Conservation (phyloP, 2,888 invertebrate species). For the Himalopsyche tibetana region DNA sequence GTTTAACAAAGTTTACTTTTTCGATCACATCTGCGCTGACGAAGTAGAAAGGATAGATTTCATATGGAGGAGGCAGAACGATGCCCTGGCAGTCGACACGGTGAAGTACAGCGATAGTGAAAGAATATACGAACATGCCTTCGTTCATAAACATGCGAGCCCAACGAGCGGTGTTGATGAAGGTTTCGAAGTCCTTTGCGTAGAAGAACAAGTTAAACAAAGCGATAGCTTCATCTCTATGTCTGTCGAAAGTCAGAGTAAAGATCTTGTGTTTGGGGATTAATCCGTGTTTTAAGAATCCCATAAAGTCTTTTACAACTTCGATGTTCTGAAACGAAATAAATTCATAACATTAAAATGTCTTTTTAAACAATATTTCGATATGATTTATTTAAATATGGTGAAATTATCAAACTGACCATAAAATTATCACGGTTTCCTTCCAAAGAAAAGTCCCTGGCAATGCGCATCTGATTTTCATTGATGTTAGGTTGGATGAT, state of each 20-base stretch:
- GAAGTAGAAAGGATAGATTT: conserved; percentile 81
- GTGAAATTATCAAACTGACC: not conserved
- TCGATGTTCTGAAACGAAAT: conserved; percentile 69
- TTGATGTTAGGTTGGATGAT: conserved; percentile 79
- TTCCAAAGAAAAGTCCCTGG: conserved; percentile 75
- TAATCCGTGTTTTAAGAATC: conserved; percentile 72
- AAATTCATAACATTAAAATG: not conserved
- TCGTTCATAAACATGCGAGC: conserved; percentile 79
- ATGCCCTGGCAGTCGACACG: conserved; percentile 78
- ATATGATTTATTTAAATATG: too few species aligned
- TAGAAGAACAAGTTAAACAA: conserved; percentile 78
- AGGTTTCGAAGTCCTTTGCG: conserved; percentile 79
- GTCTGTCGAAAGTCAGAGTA: conserved; percentile 68
- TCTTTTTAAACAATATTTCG: too few species aligned
- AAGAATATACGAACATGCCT: conserved; percentile 79
- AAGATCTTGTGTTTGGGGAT: conserved; percentile 75
- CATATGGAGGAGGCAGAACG: conserved; percentile 82
- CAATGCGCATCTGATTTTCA: conserved; percentile 74
- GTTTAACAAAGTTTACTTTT: conserved; percentile 72
- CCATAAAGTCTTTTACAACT: conserved; percentile 77
- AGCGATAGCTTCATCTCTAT: conserved; percentile 75
- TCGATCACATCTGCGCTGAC: conserved; percentile 78
- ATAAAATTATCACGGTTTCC: conserved; percentile 59
- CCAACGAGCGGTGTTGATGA: conserved; percentile 78
- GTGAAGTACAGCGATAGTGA: conserved; percentile 78